Base-by-base conservation (phyloP, 2,888 invertebrate genomes). In the Chouioia cunea region DNA sequence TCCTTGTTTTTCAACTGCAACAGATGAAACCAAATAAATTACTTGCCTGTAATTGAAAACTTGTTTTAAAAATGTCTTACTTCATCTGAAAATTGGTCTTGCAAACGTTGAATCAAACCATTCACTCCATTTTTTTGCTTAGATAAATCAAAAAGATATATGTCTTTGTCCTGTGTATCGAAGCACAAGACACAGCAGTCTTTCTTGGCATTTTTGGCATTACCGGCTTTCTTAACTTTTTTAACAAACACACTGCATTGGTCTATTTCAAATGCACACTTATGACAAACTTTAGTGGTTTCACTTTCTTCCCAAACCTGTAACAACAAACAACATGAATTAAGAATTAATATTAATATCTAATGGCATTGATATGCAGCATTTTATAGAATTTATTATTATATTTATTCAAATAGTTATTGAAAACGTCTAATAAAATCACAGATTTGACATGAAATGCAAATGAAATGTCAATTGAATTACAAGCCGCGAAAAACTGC, bases 191-290 rank as follows among this genome's bases (percentile, higher is more conserved):
- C 56, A 36, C 74, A 72, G 12, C 44, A 66, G 10, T 20, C 18
- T n/a, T 47, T 58, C 18, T 52, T 52, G 1, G 46, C 8, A 22
- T 14, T 64, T 1, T 36, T 4, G 0, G 18, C 15, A 57, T 53
- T 62, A 23, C 57, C 70, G 6, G 73, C 50, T 2, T 71, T 57
- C 69, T 76, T 80, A 47, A 77, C 80, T 27, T 81, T 85, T 23
- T 79, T 64, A 14, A 85, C 67, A 76, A 85, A 85, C 12, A 75
- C 74, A 4, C 74, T 76, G 18, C 85, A 85, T 57, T 83, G 81
- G 2, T 81, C 80, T 56, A 85, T 76, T 65, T 85, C 85, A 20
- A 79, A 84, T 12, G 78, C 83, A 73, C 85, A 85, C 65, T 84
- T 85, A 68, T 85, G 80, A 65, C 85, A 85, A 23, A 85, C 75